Evolutionary conservation across 1,140 invertebrate genomes (phyloP).

Genomic region (Nebria ingens): DNA sequence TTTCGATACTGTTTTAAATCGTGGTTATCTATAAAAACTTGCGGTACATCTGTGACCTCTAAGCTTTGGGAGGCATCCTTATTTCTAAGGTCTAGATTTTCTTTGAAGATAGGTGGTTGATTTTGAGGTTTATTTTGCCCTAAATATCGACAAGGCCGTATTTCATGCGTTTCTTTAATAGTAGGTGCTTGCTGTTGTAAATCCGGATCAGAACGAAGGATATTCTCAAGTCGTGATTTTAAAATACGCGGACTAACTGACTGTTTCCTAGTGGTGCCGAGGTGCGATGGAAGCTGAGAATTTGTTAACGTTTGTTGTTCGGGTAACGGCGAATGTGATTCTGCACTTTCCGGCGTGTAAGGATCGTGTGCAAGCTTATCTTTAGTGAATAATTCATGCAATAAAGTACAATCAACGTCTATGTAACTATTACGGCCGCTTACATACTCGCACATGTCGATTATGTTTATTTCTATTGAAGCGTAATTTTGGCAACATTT

Average conservation of each 20-base stretch:
- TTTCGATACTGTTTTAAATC: too few relatives aligned
- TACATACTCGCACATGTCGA: slow-evolving; percentile 26
- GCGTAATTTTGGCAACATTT: slow-evolving; percentile 38
- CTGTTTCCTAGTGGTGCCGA: slow-evolving; percentile 12
- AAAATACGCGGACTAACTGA: slow-evolving; percentile 27
- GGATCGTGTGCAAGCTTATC: slow-evolving; percentile 45
- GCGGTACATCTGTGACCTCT: too few relatives aligned
- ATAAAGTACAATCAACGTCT: slow-evolving; percentile 34
- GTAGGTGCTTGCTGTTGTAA: too few relatives aligned
- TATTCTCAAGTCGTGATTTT: slow-evolving; percentile 27
- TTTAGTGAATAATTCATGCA: slow-evolving; percentile 41
- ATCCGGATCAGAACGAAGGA: slow-evolving; percentile 20
- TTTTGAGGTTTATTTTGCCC: not conserved
- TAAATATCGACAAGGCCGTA: not conserved
- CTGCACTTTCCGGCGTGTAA: slow-evolving; percentile 65
- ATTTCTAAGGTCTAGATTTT: not conserved
- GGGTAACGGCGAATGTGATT: slow-evolving; percentile 58
- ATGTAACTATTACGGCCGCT: slow-evolving; percentile 21
- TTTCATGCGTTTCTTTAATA: slow-evolving; percentile 15
- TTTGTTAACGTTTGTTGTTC: not conserved
- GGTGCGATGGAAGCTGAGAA: not conserved
- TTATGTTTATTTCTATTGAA: slow-evolving; percentile 39
- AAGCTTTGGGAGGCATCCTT: too few relatives aligned
- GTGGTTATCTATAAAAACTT: too few relatives aligned
- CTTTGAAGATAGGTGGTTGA: not conserved